A percentile compares a stretch with the other conserved stretches of the same genome.
Evolutionary conservation across 2,113 vertebrate species (phyloP).

Genomic region (Leptobrachium ailaonicum): DNA sequence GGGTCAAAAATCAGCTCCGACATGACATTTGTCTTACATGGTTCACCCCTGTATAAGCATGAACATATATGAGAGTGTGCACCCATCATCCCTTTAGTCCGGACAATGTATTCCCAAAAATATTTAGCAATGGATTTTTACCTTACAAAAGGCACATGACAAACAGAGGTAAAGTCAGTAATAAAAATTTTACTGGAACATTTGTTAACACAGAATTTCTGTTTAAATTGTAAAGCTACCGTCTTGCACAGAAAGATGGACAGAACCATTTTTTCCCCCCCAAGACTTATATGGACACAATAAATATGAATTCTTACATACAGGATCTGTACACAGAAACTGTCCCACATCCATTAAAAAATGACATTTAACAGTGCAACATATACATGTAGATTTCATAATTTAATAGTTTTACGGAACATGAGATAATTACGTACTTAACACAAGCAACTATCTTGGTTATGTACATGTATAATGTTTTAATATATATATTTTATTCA

Average conservation of each 20-base stretch:
- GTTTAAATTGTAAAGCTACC: slow-evolving; percentile 91
- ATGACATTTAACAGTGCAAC: slow-evolving; percentile 95
- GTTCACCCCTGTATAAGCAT: too few species aligned
- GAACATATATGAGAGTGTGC: too few species aligned
- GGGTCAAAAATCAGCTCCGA: too few species aligned
- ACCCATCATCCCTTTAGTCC: too few species aligned
- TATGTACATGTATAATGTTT: slow-evolving; percentile 82
- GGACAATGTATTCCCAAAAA: too few species aligned
- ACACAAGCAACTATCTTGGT: slow-evolving; percentile 88
- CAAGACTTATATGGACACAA: slow-evolving; percentile 95
- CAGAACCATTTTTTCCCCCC: slow-evolving; percentile 75
- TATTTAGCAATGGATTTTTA: background rate
- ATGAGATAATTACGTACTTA: slow-evolving; percentile 79
- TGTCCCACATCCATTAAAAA: slow-evolving; percentile 91
- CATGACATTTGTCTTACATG: too few species aligned
- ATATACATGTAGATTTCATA: slow-evolving; percentile 66
- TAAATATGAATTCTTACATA: slow-evolving; percentile 96
- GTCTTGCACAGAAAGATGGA: slow-evolving; percentile 85
- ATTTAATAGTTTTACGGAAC: slow-evolving; percentile 85
- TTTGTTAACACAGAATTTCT: slow-evolving; percentile 86
- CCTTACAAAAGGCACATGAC: slow-evolving; percentile 62
- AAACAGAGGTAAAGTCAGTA: slow-evolving; percentile 78
- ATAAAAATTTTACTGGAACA: slow-evolving; percentile 97
- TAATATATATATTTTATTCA: slow-evolving; percentile 76
- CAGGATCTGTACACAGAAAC: slow-evolving; percentile 95